These are phyloP conservation scores for Diplodus puntazzo DNA, from an alignment of 2,797 vertebrate species.

Conservation along the genomic window DNA sequence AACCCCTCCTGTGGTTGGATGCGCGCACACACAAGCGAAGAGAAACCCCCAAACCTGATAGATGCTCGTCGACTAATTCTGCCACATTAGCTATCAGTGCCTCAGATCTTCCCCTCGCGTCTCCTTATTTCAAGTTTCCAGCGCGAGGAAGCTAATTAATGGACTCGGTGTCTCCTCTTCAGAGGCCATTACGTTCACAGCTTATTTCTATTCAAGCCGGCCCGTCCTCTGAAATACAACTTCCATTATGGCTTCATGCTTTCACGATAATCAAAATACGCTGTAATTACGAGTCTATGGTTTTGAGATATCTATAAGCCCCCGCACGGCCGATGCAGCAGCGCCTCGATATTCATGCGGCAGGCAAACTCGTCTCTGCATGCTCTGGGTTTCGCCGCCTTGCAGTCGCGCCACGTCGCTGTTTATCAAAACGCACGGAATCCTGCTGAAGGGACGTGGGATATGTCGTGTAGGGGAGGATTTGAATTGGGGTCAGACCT, in stretches of 20 bases:
- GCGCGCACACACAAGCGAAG: constrained; percentile 2
- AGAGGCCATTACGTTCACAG: constrained; percentile 61
- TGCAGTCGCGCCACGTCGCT: neutral
- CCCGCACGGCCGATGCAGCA: constrained; percentile 11
- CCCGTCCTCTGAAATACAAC: constrained; percentile 50
- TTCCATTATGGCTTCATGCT: constrained; percentile 63
- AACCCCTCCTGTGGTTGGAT: constrained; percentile 20
- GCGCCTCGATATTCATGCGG: constrained; percentile 29
- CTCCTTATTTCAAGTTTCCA: constrained; percentile 60
- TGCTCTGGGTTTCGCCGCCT: constrained; percentile 23
- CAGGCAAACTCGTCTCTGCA: constrained; percentile 27
- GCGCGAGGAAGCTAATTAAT: constrained; percentile 68
- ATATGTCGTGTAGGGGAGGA: constrained; percentile 2
- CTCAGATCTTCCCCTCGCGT: constrained; percentile 51
- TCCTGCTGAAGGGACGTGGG: constrained; percentile 10
- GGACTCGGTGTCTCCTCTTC: constrained; percentile 63
- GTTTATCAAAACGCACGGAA: constrained; percentile 46
- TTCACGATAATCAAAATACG: constrained; percentile 60
- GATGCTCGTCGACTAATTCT: constrained; percentile 50
- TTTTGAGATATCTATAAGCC: constrained; percentile 50
- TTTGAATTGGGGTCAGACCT: constrained; percentile 52
- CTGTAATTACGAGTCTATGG: constrained; percentile 54
- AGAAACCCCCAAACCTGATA: constrained; percentile 32
- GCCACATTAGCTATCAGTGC: constrained; percentile 51
- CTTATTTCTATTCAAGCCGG: constrained; percentile 64